Percentiles rank a stretch among this genome's conserved stretches.
Conservation (phyloP, 2,888 invertebrate genomes). For the Drepana falcataria region DNA sequence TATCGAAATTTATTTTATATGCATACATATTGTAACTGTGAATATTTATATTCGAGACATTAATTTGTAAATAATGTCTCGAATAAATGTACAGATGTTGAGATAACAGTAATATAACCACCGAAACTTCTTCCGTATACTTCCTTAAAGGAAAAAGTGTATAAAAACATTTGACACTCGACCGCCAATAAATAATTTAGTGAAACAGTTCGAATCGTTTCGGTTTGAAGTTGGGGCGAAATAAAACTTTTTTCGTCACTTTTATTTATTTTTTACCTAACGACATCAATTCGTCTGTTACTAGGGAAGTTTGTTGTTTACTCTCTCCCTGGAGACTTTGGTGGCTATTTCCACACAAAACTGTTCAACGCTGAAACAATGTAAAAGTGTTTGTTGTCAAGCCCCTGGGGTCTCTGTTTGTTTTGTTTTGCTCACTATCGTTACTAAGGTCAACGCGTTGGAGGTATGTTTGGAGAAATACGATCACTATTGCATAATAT, state of each 20-base stretch:
- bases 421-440: neutral
- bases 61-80: too few species aligned
- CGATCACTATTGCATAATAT: too few species aligned
- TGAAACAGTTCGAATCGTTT: neutral
- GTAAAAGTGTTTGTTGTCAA: constrained; percentile 1
- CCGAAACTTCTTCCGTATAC: neutral
- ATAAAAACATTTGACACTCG: neutral
- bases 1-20: too few species aligned
- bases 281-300: constrained; percentile 3
- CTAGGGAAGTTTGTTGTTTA: constrained; percentile 3
- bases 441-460: neutral
- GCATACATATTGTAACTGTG: too few species aligned
- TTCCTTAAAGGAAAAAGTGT: neutral
- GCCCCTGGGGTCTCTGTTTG: neutral
- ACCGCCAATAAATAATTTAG: constrained; percentile 6
- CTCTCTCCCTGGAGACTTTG: neutral
- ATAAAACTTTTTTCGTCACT: constrained; percentile 1
- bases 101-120: neutral
- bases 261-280: constrained; percentile 1
- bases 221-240: constrained; percentile 1
- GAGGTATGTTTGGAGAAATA: too few species aligned
- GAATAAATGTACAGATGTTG: too few species aligned
- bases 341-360: neutral
- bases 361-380: constrained; percentile 1
- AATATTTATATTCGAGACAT: too few species aligned